These are phyloP conservation scores for Coenobita brevimanus DNA, from an alignment of 1,140 invertebrate species.

Conservation along the genomic window DNA sequence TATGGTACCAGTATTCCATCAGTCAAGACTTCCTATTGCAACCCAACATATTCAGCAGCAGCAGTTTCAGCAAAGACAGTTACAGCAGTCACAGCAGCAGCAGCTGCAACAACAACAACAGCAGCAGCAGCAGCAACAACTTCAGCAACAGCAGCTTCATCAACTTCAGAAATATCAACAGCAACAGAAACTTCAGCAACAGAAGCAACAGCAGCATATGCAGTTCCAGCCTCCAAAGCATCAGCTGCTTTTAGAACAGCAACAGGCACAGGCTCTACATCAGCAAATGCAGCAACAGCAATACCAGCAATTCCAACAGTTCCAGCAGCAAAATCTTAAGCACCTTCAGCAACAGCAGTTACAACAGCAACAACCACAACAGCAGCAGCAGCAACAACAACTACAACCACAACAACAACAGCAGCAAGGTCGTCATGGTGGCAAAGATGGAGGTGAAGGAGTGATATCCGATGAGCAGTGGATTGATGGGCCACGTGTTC, in stretches of 20 bases:
- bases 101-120: conserved; percentile 39
- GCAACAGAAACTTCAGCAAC: conserved; percentile 11
- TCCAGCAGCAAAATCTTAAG: background rate
- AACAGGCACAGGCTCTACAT: conserved; percentile 33
- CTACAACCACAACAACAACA: conserved; percentile 35
- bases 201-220: conserved; percentile 2
- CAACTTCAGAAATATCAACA: conserved; percentile 37
- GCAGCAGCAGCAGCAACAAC: conserved; percentile 34
- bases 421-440: conserved; percentile 17
- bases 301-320: conserved; percentile 1
- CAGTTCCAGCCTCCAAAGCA: background rate
- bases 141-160: conserved; percentile 22
- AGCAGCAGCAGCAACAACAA: conserved; percentile 35
- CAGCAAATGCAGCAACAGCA: conserved; percentile 45
- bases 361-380: conserved; percentile 13
- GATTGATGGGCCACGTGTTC: conserved; percentile 94
- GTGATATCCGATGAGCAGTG: conserved; percentile 87
- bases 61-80: conserved; percentile 25
- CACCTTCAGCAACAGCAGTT: background rate
- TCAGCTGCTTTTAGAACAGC: conserved; percentile 37
- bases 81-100: conserved; percentile 27
- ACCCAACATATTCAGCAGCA: conserved; percentile 31
- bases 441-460: conserved; percentile 41
- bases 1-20: conserved; percentile 56
- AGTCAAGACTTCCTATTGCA: conserved; percentile 44